A percentile compares a stretch with the other conserved stretches of the same genome.
phyloP scores from a whole-genome alignment of 2,888 invertebrate species.

The Arge pagana region DNA sequence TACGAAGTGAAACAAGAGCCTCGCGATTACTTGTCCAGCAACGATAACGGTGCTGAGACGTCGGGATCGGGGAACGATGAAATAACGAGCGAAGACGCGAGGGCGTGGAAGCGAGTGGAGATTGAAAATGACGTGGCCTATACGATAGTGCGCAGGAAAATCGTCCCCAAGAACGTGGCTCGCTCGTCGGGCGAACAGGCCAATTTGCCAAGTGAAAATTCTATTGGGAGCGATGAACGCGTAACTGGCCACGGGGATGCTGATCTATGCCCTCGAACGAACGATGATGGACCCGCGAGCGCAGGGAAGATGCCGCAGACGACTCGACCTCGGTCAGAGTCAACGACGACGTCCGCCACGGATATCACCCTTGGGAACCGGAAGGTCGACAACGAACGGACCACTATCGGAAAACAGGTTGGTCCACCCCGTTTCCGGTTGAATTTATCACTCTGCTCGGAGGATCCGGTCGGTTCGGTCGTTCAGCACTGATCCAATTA shows the following conservation, averaged over 20 bases:
- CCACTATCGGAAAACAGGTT: too few species aligned
- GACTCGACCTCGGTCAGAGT: too few species aligned
- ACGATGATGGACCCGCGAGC: not conserved
- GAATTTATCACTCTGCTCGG: too few species aligned
- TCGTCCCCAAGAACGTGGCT: too few species aligned
- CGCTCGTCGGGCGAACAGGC: too few species aligned
- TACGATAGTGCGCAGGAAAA: constrained; percentile 23
- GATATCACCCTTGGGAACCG: too few species aligned
- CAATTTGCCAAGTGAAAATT: too few species aligned
- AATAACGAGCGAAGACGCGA: constrained; percentile 9
- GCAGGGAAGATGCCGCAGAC: constrained; percentile 26
- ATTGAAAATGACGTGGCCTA: constrained; percentile 24
- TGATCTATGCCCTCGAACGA: constrained; percentile 14
- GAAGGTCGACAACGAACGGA: too few species aligned
- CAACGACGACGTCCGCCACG: too few species aligned
- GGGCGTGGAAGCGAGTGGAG: constrained; percentile 9
- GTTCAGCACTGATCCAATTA: too few species aligned
- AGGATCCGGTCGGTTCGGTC: too few species aligned
- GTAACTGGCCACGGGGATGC: constrained; percentile 10
- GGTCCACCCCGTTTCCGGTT: too few species aligned
- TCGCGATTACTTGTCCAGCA: constrained; percentile 7
- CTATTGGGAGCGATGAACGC: constrained; percentile 23
- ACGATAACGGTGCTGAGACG: constrained; percentile 10
- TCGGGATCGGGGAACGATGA: constrained; percentile 34
- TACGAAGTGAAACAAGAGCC: constrained; percentile 47